Evolutionary conservation across 2,797 vertebrate species (phyloP).

Genomic region (Chelon auratus): DNA sequence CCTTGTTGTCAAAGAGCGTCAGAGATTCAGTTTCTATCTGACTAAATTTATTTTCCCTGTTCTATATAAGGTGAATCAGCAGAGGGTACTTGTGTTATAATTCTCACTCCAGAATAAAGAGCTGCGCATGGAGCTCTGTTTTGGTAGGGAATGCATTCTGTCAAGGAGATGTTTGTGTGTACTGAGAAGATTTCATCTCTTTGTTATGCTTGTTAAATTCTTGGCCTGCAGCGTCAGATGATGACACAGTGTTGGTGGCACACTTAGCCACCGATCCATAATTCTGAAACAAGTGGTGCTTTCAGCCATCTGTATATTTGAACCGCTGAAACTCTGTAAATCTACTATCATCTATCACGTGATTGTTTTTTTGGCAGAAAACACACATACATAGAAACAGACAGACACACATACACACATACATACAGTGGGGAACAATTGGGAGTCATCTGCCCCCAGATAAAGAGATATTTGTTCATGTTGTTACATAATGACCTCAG

Average conservation of each 20-base stretch:
- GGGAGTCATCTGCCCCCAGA: slow-evolving; percentile 54
- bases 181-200: not conserved
- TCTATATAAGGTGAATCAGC: not conserved
- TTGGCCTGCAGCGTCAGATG: not conserved
- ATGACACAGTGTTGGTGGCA: slow-evolving; percentile 16
- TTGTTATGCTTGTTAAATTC: not conserved
- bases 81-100: too few relatives aligned
- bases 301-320: slow-evolving; percentile 1
- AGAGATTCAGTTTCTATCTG: not conserved
- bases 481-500: slow-evolving; percentile 73
- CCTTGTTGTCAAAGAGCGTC: too few relatives aligned
- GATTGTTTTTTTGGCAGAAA: slow-evolving; percentile 6
- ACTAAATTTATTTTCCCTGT: not conserved
- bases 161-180: not conserved
- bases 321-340: slow-evolving; percentile 4
- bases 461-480: slow-evolving; percentile 70
- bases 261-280: slow-evolving; percentile 53
- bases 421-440: slow-evolving; percentile 16
- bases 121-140: too few relatives aligned
- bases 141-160: not conserved
- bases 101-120: too few relatives aligned
- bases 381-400: slow-evolving; percentile 1
- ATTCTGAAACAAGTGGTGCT: slow-evolving; percentile 12
- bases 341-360: not conserved
- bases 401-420: not conserved